A percentile compares a stretch with the other conserved stretches of the same genome.
phyloP scores from a whole-genome alignment of 2,113 vertebrate genomes.

The Hydrochoerus hydrochaeris region DNA sequence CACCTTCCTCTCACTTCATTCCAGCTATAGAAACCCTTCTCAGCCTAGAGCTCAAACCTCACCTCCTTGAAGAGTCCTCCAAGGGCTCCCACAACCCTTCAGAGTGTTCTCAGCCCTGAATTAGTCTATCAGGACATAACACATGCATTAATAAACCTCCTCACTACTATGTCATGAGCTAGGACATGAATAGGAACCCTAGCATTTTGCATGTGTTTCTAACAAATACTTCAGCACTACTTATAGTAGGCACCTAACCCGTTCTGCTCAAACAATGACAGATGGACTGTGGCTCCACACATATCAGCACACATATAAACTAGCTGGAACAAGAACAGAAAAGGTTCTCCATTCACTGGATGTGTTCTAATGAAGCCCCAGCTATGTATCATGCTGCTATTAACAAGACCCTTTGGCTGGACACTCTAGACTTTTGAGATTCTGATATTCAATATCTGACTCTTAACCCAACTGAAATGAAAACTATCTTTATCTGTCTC shows the following conservation, averaged over 20 bases:
- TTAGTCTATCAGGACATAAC: neutral
- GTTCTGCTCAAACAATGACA: neutral
- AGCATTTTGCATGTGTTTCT: neutral
- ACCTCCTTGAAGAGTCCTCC: neutral
- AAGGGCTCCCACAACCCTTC: neutral
- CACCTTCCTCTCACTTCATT: neutral
- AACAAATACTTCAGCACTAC: neutral
- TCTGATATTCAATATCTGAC: neutral
- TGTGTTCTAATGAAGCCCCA: neutral
- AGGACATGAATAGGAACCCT: neutral
- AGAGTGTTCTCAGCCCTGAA: neutral
- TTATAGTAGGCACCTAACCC: neutral
- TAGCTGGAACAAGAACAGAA: neutral
- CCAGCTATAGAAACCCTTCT: neutral
- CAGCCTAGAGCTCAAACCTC: slow-evolving; percentile 8
- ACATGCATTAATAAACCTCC: neutral
- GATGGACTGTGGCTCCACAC: neutral
- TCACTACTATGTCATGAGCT: neutral
- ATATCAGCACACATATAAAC: neutral
- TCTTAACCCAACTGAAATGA: neutral
- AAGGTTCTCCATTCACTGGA: neutral
- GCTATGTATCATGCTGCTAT: neutral
- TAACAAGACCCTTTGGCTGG: neutral
- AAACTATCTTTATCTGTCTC: neutral
- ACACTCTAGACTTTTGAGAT: neutral